Base-by-base conservation (phyloP, 2,888 invertebrate species). In the Noctua pronuba region DNA sequence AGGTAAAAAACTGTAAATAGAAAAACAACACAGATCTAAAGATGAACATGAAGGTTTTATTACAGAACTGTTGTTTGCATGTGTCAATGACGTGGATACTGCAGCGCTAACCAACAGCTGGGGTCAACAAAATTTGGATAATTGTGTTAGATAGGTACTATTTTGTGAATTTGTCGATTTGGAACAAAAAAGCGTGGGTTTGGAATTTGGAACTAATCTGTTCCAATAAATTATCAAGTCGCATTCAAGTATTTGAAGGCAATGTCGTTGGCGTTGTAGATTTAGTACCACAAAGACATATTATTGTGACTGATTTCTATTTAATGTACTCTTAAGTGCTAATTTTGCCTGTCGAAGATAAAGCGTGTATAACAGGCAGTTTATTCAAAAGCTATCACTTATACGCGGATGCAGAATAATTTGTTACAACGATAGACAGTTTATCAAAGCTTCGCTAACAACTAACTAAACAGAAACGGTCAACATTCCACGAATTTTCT, bases 71-170 rank as follows among this genome's bases (percentile, higher is more conserved):
- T 58, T 76, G 64, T 52, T 68, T 73, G 65, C 72, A 74, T 68
- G 67, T 84, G 73, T 64, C 62, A 70, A 64, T 83, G 75, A 79
- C 83, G 83, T 58, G 75, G 31, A 58, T 6, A 73, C 31, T 83
- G 75, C 86, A 80, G 67, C 31, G 76, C 79, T 86, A 86, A 86
- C 74, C 13, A 81, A 65, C 38, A 62, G 16, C 16, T 72, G 73
- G 84, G 86, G 86, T 86, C 86, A 86, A 84, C 72, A 84, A 80
- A 75, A 82, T 75, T 70, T 67, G 66, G 65, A 65, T 86, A 78
- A 86, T 80, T 78, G 73, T 86, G 72, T 85, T 80, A 75, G 83
- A 75, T 74, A 71, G 71, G 62, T 28, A 55, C 71, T 65, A 69
- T 76, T 80, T 83, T 74, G 70, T 73, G 65, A 86, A 77, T 73